These are phyloP conservation scores for Diorhabda elongata DNA, from an alignment of 1,140 invertebrate genomes.

Conservation along the genomic window DNA sequence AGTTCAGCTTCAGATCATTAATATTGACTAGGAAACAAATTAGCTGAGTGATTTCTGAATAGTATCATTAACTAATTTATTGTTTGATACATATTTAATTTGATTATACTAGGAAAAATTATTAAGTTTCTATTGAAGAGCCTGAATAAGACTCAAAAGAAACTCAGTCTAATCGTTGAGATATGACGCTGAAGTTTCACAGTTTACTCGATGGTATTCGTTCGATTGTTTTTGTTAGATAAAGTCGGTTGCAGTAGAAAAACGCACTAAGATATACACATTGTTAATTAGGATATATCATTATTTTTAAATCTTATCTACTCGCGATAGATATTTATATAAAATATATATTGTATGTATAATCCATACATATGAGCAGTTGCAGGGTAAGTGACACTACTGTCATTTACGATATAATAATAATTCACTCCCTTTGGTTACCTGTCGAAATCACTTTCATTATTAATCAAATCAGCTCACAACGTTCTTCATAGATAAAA, in stretches of 20 bases:
- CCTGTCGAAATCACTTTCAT: conserved; percentile 17
- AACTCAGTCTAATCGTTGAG: no score
- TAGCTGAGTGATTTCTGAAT: no score
- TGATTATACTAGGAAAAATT: no score
- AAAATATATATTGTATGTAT: conserved; percentile 36
- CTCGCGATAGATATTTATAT: conserved; percentile 38
- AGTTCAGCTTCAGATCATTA: no score
- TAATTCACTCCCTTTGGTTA: conserved; percentile 25
- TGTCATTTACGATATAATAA: conserved; percentile 28
- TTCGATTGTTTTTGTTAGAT: conserved; percentile 7
- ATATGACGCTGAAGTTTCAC: background rate
- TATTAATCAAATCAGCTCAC: no score
- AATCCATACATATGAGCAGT: conserved; percentile 36
- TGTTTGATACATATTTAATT: no score
- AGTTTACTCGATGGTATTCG: background rate
- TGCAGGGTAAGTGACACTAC: conserved; percentile 34
- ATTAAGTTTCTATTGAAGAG: no score
- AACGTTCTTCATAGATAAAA: no score
- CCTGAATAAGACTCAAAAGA: no score
- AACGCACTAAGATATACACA: conserved; percentile 34
- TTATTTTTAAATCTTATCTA: conserved; percentile 43
- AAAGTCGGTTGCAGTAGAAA: conserved; percentile 36
- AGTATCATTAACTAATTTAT: no score
- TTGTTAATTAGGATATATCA: conserved; percentile 42
- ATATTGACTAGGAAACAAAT: no score